These are phyloP conservation scores for Aethes cnicana DNA, from an alignment of 2,888 invertebrate genomes.

Conservation along the genomic window DNA sequence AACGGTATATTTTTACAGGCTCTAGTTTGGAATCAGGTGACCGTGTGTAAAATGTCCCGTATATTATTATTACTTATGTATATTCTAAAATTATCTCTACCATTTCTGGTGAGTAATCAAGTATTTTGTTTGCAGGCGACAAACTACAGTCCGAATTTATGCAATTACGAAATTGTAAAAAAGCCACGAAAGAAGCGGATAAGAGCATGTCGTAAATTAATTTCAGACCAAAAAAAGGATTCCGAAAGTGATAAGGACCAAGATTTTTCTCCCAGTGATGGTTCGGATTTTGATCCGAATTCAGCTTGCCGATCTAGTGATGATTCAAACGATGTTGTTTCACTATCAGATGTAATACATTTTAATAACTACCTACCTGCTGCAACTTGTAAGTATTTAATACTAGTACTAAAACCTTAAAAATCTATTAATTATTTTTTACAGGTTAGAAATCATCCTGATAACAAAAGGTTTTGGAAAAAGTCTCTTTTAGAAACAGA, in stretches of 20 bases:
- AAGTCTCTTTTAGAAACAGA: background rate
- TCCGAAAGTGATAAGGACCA: background rate
- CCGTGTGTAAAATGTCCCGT: too few relatives aligned
- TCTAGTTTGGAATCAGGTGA: too few relatives aligned
- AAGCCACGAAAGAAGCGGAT: too few relatives aligned
- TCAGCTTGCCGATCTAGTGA: background rate
- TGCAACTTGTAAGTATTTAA: background rate
- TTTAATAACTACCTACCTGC: background rate
- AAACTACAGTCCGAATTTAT: too few relatives aligned
- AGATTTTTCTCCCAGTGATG: background rate
- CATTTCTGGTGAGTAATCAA: too few relatives aligned
- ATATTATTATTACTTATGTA: too few relatives aligned
- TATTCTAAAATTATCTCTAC: too few relatives aligned
- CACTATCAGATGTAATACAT: background rate
- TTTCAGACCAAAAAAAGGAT: background rate
- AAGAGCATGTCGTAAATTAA: background rate
- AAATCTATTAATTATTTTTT: background rate
- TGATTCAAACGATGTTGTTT: background rate
- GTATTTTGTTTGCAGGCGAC: too few relatives aligned
- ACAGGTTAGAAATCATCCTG: background rate
- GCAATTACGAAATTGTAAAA: too few relatives aligned
- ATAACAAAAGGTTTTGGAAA: background rate
- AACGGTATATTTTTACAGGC: too few relatives aligned
- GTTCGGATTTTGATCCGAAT: background rate
- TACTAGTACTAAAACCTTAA: background rate